phyloP scores from a whole-genome alignment of 2,113 vertebrate genomes.

The Chloropsis hardwickii region DNA sequence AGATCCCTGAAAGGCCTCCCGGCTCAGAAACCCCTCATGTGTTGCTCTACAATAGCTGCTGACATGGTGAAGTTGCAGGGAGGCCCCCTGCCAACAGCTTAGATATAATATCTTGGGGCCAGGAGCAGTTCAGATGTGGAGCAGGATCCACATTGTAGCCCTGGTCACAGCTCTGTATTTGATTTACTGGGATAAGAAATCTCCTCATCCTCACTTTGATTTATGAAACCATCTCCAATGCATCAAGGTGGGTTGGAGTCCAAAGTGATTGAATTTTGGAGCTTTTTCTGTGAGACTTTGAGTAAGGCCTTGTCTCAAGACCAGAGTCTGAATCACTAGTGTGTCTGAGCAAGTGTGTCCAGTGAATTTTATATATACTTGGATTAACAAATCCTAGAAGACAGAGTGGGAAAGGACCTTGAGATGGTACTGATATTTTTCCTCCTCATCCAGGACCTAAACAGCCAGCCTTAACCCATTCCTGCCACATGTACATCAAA shows the following conservation, averaged over 20 bases:
- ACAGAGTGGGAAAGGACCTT: background rate
- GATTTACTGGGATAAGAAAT: background rate
- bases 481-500: background rate
- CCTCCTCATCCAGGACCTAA: background rate
- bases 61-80: background rate
- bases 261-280: background rate
- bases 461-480: background rate
- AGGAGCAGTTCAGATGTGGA: background rate
- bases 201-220: background rate
- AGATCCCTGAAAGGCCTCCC: background rate
- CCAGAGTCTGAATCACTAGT: background rate
- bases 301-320: background rate
- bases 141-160: fast-evolving
- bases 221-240: background rate
- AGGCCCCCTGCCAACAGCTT: background rate
- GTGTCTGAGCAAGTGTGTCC: background rate
- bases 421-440: background rate
- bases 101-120: background rate
- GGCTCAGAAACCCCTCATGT: background rate
- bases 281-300: background rate
- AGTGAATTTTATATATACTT: background rate
- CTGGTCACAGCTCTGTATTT: background rate
- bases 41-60: constrained; percentile 21
- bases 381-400: background rate
- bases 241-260: background rate